Evolutionary conservation across 2,797 vertebrate species (phyloP).

Genomic region (Oophaga sylvatica): DNA sequence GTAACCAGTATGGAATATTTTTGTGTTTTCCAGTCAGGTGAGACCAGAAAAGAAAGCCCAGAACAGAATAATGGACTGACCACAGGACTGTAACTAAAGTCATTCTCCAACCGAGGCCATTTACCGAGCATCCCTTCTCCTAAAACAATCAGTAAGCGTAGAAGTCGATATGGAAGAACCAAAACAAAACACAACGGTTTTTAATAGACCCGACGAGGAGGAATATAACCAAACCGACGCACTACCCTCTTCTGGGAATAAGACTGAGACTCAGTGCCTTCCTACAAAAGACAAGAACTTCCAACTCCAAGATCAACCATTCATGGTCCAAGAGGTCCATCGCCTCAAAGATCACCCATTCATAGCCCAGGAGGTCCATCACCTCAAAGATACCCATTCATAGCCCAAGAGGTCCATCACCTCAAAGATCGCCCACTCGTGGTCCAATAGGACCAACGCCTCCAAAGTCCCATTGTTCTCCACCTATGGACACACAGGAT

Average conservation of each 20-base stretch:
- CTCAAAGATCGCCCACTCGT: not conserved
- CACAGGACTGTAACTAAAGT: constrained; percentile 68
- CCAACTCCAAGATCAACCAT: not conserved
- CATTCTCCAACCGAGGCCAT: constrained; percentile 68
- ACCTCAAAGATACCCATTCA: not conserved
- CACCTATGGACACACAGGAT: not conserved
- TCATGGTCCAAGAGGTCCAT: not conserved
- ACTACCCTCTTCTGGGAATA: not conserved
- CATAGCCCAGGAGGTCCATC: not conserved
- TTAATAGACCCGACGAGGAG: constrained; percentile 45
- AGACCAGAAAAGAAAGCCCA: constrained; percentile 73
- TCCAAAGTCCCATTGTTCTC: not conserved
- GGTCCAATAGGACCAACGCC: not conserved
- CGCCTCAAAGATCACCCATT: not conserved
- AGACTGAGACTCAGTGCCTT: not conserved
- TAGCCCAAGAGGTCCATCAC: not conserved
- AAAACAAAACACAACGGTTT: constrained; percentile 72
- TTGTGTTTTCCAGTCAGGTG: constrained; percentile 58
- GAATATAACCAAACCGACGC: constrained; percentile 62
- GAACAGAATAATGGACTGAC: constrained; percentile 68
- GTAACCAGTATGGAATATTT: not conserved
- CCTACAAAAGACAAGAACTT: not conserved
- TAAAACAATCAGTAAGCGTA: constrained; percentile 66
- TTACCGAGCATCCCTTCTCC: constrained; percentile 64
- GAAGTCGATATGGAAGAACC: constrained; percentile 66